Conservation (phyloP, 2,888 invertebrate genomes). For the Patella caerulea region DNA sequence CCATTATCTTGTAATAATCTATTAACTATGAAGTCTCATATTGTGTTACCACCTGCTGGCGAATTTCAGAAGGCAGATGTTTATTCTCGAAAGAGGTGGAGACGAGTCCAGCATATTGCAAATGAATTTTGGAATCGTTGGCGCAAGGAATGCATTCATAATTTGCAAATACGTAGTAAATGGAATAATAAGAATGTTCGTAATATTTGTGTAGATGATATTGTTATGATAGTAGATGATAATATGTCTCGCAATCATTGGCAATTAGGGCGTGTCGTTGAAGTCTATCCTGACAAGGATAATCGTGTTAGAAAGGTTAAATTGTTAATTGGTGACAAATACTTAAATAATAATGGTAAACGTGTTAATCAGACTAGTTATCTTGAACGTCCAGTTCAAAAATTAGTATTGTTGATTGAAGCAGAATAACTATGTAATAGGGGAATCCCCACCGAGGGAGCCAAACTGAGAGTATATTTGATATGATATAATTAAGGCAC, state of each 20-base stretch:
- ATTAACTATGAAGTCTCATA: constrained; percentile 16
- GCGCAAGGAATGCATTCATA: constrained; percentile 26
- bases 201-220: constrained; percentile 12
- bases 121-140: constrained; percentile 35
- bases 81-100: constrained; percentile 34
- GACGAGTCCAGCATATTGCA: constrained; percentile 37
- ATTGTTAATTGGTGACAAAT: background rate
- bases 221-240: constrained; percentile 15
- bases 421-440: background rate
- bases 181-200: constrained; percentile 13
- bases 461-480: background rate
- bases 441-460: constrained; percentile 6
- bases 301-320: constrained; percentile 17
- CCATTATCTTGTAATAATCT: constrained; percentile 38
- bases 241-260: constrained; percentile 17
- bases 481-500: background rate
- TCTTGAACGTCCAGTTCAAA: background rate
- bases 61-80: constrained; percentile 29
- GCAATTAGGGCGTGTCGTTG: constrained; percentile 13
- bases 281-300: constrained; percentile 11
- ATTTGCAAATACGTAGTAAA: constrained; percentile 27
- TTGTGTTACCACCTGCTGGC: constrained; percentile 30
- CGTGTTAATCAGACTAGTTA: background rate
- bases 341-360: background rate
- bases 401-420: background rate